Percentiles rank a stretch among this genome's conserved stretches.
Evolutionary conservation across 30 jellyfish, hydroid and myxozoan species (phyloP).

Genomic region (Catostylus mosaicus): DNA sequence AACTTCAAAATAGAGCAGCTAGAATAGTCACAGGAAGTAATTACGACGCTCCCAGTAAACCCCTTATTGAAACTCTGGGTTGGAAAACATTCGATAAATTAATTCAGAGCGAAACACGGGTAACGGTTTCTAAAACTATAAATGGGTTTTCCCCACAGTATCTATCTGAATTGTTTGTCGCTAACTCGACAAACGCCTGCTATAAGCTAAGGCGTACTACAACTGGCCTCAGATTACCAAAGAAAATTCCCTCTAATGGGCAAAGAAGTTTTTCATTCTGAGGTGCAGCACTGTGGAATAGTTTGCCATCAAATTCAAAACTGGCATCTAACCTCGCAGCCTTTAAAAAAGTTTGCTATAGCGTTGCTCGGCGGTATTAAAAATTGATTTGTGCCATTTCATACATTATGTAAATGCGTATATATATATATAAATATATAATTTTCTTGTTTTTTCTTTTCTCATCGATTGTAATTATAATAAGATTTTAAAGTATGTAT

Average conservation of each 20-base stretch:
- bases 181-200: slow-evolving; percentile 20
- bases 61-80: too few species aligned
- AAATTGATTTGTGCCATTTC: too few species aligned
- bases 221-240: slow-evolving; percentile 24
- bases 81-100: too few species aligned
- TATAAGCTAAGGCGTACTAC: slow-evolving; percentile 31
- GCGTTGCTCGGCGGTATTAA: too few species aligned
- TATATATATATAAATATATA: too few species aligned
- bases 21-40: too few species aligned
- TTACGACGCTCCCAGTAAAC: too few species aligned
- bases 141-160: slow-evolving; percentile 21
- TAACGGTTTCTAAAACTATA: slow-evolving; percentile 12
- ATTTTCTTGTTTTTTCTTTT: not conserved
- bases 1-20: too few species aligned
- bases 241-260: slow-evolving; percentile 15
- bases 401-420: not conserved
- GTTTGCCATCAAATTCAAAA: slow-evolving; percentile 14
- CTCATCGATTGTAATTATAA: not conserved
- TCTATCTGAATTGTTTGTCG: slow-evolving; percentile 13
- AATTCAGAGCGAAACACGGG: too few species aligned
- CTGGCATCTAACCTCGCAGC: slow-evolving; percentile 15
- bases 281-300: slow-evolving; percentile 7
- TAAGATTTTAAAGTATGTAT: too few species aligned
- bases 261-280: slow-evolving; percentile 6
- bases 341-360: not conserved